Conservation (phyloP, 2,888 invertebrate genomes). For the Tachina fera region DNA sequence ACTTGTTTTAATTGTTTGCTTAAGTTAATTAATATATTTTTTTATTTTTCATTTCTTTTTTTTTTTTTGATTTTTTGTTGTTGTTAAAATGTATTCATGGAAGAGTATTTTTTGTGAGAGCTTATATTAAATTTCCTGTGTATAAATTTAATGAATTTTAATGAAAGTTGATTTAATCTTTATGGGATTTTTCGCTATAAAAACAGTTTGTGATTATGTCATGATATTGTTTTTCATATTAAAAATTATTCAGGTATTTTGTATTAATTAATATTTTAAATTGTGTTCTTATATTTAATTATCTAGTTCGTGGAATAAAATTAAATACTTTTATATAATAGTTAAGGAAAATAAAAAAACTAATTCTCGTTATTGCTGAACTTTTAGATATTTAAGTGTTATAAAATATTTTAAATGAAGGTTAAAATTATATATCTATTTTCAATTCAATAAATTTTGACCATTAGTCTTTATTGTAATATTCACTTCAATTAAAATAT, state of each 20-base stretch:
- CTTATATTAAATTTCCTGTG: slow-evolving; percentile 30
- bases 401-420: too few species aligned
- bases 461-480: too few species aligned
- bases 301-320: neutral
- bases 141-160: slow-evolving; percentile 49
- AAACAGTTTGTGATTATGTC: neutral
- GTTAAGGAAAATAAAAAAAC: too few species aligned
- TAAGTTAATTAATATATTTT: slow-evolving; percentile 68
- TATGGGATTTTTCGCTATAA: neutral
- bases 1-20: slow-evolving; percentile 70
- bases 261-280: slow-evolving; percentile 20
- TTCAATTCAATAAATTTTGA: too few species aligned
- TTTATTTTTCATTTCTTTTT: neutral
- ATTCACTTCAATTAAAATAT: too few species aligned
- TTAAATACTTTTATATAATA: neutral
- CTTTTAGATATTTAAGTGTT: too few species aligned
- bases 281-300: slow-evolving; percentile 11
- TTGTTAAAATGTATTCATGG: slow-evolving; percentile 21
- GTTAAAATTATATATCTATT: too few species aligned
- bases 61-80: slow-evolving; percentile 14
- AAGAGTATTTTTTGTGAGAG: neutral
- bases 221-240: slow-evolving; percentile 1
- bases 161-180: neutral
- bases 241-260: slow-evolving; percentile 14
- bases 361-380: too few species aligned